Base-by-base conservation (phyloP, 2,888 invertebrate genomes). In the Pollenia griseotomentosa region DNA sequence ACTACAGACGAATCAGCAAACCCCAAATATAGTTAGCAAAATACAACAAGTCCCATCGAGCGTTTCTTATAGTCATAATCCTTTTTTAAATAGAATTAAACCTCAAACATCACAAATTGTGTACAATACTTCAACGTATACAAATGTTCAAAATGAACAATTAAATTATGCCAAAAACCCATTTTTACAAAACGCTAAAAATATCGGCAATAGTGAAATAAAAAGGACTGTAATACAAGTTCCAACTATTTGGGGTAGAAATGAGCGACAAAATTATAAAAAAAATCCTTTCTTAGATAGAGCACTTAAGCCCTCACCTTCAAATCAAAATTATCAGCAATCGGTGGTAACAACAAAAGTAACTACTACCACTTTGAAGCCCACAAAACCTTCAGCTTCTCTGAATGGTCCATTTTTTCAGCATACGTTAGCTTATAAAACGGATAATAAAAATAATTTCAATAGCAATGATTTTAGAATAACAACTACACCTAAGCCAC, bases 21-120 rank as follows among this genome's bases (percentile, higher is more conserved):
- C 6, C 40, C 6, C 19, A 1, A 73, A 57, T 23, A 59, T 23
- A 33, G 48, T 14, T 16, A 70, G 10, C 11, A 14, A 68, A 10
- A 19, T 16, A 57, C 42, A 63, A 10, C 40, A 61, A 57, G 59
- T 2, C 44, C 55, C 7, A 10, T 51, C 63, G 2, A 48, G 59
- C 16, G 42, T n/a, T 40, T 42, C 85, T n/a, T 63, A 83, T 5
- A 87, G 78, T 42, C 86, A 88, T 14, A 90, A 90, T 84, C 88
- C 89, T 16, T 90, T 89, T 68, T 81, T 89, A 11, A 88, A 82
- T 80, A 78, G 77, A 61, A 51, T 33, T 33, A 79, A n/a, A 33
- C 51, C 9, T 44, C 42, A 7, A 19, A 3, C 14, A 10, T 3
- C 14, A 11, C 14, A 16, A 57, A 48, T 4, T 9, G 2, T 10